Evolutionary conservation across 1,140 invertebrate genomes (phyloP).

Genomic region (Lanistes nyassanus): DNA sequence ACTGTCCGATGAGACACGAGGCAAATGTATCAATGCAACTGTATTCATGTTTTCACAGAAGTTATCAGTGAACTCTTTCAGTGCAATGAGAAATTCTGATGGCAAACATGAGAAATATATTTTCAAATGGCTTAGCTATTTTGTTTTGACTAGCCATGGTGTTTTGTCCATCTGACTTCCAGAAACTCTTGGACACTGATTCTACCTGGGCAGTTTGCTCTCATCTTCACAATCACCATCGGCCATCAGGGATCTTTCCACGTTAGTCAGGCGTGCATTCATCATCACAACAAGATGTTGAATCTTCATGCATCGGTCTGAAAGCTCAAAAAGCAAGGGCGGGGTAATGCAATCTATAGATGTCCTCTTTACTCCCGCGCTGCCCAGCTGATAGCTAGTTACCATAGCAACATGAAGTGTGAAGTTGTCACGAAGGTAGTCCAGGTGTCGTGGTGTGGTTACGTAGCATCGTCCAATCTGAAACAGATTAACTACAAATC

Average conservation of each 20-base stretch:
- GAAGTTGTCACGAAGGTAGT: slow-evolving; percentile 21
- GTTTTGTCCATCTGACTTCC: too few relatives aligned
- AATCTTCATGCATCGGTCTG: slow-evolving; percentile 17
- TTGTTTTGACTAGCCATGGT: too few relatives aligned
- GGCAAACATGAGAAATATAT: too few relatives aligned
- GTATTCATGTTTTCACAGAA: too few relatives aligned
- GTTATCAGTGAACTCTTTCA: too few relatives aligned
- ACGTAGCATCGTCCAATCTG: slow-evolving; percentile 16
- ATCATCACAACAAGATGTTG: slow-evolving; percentile 13
- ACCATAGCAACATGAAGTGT: slow-evolving; percentile 18
- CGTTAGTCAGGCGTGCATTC: slow-evolving; percentile 10
- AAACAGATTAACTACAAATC: too few relatives aligned
- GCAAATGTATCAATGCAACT: too few relatives aligned
- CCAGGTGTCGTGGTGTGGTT: slow-evolving; percentile 13
- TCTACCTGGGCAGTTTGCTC: too few relatives aligned
- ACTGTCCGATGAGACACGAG: too few relatives aligned
- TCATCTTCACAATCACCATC: background rate
- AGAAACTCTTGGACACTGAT: too few relatives aligned
- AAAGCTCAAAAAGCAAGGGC: slow-evolving; percentile 17
- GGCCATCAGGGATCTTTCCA: slow-evolving; percentile 1
- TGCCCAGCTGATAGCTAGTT: slow-evolving; percentile 24
- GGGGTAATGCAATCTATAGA: background rate
- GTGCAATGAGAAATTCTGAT: too few relatives aligned
- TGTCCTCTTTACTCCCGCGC: background rate
- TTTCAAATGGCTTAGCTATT: too few relatives aligned